Evolutionary conservation across 2,888 invertebrate species (phyloP).

Genomic region (Sphaerophoria rueppellii): DNA sequence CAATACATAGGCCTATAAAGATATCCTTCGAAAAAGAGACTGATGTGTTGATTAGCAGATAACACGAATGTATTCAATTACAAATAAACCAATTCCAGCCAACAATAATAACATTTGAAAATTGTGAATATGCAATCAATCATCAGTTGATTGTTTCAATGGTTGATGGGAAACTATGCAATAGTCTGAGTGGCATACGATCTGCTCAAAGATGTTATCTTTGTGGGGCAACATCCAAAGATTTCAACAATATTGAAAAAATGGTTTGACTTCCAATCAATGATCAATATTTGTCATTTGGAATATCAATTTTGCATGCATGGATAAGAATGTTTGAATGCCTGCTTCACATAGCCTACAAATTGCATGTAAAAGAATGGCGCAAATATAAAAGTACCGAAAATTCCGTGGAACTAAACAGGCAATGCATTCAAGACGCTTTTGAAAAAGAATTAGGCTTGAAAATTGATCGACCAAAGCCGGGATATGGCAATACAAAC

Average conservation of each 20-base stretch:
- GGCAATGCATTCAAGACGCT: conserved; percentile 11
- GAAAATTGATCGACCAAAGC: conserved; percentile 21
- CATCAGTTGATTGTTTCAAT: neutral
- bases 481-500: no score
- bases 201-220: conserved; percentile 3
- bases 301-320: conserved; percentile 10
- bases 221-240: conserved; percentile 23
- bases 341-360: conserved; percentile 4
- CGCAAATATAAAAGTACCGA: neutral
- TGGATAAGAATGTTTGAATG: conserved; percentile 25
- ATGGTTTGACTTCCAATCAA: conserved; percentile 2
- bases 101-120: conserved; percentile 2
- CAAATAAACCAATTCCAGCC: conserved; percentile 1
- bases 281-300: conserved; percentile 7
- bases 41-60: neutral
- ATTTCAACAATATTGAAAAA: conserved; percentile 11
- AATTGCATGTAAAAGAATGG: conserved; percentile 21
- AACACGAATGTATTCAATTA: conserved; percentile 13
- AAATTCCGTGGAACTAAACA: conserved; percentile 12
- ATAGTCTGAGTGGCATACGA: neutral
- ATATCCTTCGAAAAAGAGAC: conserved; percentile 5
- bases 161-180: neutral
- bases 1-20: conserved; percentile 13
- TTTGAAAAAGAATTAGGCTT: conserved; percentile 22
- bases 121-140: neutral